These are phyloP conservation scores for Dryococelus australis DNA, from an alignment of 2,888 invertebrate species.

Conservation along the genomic window DNA sequence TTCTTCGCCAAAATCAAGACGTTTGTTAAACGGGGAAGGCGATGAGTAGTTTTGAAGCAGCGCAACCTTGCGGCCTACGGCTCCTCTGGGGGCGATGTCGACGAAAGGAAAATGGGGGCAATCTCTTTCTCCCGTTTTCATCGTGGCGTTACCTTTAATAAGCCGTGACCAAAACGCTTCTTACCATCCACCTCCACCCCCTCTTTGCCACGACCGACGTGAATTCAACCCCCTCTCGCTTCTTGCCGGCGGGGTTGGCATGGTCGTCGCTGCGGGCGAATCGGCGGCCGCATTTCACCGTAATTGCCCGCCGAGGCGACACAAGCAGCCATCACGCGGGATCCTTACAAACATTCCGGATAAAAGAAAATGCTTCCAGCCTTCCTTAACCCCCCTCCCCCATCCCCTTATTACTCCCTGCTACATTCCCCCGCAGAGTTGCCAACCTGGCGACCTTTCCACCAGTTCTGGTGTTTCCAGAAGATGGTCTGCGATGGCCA, in stretches of 20 bases:
- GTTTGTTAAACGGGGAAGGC: not conserved
- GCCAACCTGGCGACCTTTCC: no score
- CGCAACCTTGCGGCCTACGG: not conserved
- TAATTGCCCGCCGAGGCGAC: not conserved
- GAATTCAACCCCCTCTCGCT: not conserved
- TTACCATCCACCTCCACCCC: not conserved
- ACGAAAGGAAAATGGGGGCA: not conserved
- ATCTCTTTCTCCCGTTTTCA: slow-evolving; percentile 30
- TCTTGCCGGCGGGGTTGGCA: no score
- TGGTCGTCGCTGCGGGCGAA: no score
- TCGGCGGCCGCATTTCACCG: not conserved
- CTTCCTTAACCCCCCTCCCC: not conserved
- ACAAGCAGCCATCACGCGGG: not conserved
- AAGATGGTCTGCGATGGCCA: no score
- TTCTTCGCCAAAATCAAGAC: no score
- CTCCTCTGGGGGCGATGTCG: not conserved
- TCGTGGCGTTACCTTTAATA: slow-evolving; percentile 34
- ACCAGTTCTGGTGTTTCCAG: no score
- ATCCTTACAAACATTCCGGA: slow-evolving; percentile 16
- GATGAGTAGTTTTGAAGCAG: not conserved
- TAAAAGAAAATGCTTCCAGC: not conserved
- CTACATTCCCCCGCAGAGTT: no score
- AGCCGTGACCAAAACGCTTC: slow-evolving; percentile 35
- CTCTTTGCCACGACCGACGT: not conserved
- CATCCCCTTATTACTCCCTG: not conserved